phyloP scores from a whole-genome alignment of 35 echinoderm and acorn worm genomes.

The Lytechinus variegatus region DNA sequence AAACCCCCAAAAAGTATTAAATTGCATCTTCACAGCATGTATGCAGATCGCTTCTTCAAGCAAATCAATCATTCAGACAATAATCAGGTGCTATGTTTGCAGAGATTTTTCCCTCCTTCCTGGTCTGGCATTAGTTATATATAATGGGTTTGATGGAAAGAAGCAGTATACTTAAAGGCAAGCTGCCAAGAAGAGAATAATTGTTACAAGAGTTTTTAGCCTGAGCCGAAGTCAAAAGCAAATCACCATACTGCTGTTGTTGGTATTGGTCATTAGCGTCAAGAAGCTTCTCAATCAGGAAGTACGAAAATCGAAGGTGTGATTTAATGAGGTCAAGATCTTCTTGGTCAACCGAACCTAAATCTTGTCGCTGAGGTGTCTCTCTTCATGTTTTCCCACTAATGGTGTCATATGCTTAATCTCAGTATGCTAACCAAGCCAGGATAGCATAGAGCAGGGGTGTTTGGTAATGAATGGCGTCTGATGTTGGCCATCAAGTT shows the following conservation, averaged over 20 bases:
- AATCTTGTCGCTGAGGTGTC: background rate
- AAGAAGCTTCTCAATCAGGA: background rate
- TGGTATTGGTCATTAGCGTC: background rate
- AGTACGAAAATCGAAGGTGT: background rate
- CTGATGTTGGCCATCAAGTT: too few species aligned
- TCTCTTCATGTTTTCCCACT: background rate
- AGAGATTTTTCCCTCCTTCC: too few species aligned
- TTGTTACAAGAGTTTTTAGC: background rate
- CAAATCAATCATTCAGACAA: too few species aligned
- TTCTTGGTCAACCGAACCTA: background rate
- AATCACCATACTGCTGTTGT: background rate
- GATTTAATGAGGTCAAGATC: background rate
- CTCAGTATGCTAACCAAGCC: background rate
- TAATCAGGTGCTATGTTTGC: too few species aligned
- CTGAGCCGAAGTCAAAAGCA: background rate
- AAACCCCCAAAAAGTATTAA: too few species aligned
- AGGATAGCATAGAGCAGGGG: too few species aligned
- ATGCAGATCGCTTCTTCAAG: too few species aligned
- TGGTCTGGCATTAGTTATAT: too few species aligned
- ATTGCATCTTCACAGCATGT: too few species aligned
- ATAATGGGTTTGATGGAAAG: too few species aligned
- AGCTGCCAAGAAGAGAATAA: background rate
- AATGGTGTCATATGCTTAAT: background rate
- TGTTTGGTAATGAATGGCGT: too few species aligned
- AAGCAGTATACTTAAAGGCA: too few species aligned